Base-by-base conservation (phyloP, 1,140 invertebrate species). In the Macrobrachium rosenbergii region DNA sequence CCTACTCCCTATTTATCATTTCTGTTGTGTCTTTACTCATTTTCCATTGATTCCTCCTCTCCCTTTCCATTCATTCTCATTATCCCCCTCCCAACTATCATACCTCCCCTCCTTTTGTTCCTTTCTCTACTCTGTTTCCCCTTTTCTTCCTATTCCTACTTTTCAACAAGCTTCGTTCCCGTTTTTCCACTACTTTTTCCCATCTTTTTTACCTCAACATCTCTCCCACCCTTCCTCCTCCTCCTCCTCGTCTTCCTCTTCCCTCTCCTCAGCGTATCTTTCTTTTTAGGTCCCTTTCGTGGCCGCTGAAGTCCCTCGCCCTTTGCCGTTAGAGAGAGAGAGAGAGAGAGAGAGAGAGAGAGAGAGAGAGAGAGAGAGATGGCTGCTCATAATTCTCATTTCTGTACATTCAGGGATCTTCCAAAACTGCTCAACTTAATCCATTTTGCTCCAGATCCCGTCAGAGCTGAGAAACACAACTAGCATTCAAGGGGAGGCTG, bases 381-480 rank as follows among this genome's bases (percentile, higher is more conserved):
- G 37, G 67, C n/a, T 7, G 67, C 67, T 69, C 67, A 69, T 69
- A 69, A 69, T 37, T 69, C 67, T 69, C 67, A 69, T 69, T 69
- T 28, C n/a, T 69, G 67, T 69, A 69, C 67, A 69, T 37, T 69
- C 67, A 69, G 67, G 67, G 67, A 69, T 69, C 67, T 69, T 69
- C 67, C 67, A 69, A 37, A 14, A 52, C 67, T 69, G 67, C 67
- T 69, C 67, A n/a, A 17, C 67, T 14, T 69, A 69, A 69, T 69
- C 67, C n/a, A 69, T 69, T 69, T 37, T 21, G 37, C 67, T 14
- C 37, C 67, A 21, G 21, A 28, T 37, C 67, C 67, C 67, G 21
- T 52, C 52, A 52, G 52, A 52, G 2, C 52, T 12, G 52, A 52
- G 52, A 52, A 52, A 52, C 52, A 52, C 52, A 52, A 52, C 52